Base-by-base conservation (phyloP, 2,113 vertebrate genomes). In the Lates calcarifer region DNA sequence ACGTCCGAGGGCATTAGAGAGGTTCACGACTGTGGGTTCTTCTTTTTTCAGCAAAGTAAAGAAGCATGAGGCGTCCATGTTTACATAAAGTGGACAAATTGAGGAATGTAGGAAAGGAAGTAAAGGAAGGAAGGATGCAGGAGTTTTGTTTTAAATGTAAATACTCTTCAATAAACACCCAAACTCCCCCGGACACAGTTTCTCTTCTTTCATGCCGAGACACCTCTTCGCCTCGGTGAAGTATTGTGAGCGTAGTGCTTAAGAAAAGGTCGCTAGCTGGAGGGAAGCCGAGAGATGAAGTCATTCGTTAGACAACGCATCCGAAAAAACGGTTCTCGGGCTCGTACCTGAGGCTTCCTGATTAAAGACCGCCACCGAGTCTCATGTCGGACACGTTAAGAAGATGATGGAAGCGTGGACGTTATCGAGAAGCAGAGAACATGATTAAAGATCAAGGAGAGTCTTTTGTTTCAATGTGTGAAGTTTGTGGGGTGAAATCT, bases 191-290 rank as follows among this genome's bases (percentile, higher is more conserved):
- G 28, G 81, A 69, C 51, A 70, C 62, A 0, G 6, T 5, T 10
- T 0, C 51, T 65, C 65, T 11, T 33, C 77, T n/a, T 2, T 4
- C 62, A 28, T 2, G 9, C 47, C 1, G 28, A 57, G 20, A 20
- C 75, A n/a, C 69, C 77, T 22, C 78, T 12, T 2, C 22, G 26
- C 20, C 72, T 1, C 18, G 6, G 73, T 90, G 91, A 92, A 60
- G 89, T 63, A 89, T 86, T 14, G 82, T 24, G 28, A n/a, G 33
- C 1, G 77, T 9, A 4, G 79, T 53, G 85, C 90, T 88, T 68
- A 55, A 77, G 83, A 61, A 93, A 93, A 92, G 91, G 92, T 92
- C 87, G 85, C 62, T 49, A 0, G 90, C 89, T 82, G 2, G 24
- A 28, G 83, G 89, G 84, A 72, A 67, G 75, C 45, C 6, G 17